Conservation (phyloP, 2,113 vertebrate species). For the Xenotilapia flavipinnis region DNA sequence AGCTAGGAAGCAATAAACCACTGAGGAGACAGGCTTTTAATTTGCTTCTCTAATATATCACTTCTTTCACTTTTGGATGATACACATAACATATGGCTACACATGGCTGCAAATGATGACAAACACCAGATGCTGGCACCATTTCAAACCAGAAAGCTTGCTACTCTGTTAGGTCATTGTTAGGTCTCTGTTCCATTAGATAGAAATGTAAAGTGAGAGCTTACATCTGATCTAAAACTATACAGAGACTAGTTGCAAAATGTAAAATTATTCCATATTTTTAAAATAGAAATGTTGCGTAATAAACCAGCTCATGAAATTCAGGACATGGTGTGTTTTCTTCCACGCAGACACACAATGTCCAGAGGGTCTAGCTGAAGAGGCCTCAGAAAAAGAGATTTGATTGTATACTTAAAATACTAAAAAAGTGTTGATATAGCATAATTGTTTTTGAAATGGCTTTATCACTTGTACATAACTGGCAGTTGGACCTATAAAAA, state of each 20-base stretch:
- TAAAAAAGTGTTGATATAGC: neutral
- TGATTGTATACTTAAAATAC: neutral
- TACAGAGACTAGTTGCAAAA: neutral
- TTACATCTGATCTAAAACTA: neutral
- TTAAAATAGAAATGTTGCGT: neutral
- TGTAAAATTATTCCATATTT: neutral
- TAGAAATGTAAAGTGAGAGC: neutral
- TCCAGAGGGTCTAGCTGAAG: neutral
- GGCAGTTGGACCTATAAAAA: neutral
- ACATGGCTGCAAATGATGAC: neutral
- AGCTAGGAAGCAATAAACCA: fast-evolving
- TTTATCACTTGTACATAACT: neutral
- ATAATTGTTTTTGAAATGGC: neutral
- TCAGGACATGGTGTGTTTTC: neutral
- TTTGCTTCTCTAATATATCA: neutral
- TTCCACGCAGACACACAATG: neutral
- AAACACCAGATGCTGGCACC: neutral
- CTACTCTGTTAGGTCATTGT: neutral
- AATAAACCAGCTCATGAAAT: neutral
- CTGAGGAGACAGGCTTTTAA: fast-evolving
- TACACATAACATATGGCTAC: neutral
- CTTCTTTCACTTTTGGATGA: neutral
- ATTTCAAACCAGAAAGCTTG: neutral
- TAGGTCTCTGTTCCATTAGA: neutral
- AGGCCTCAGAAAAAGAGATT: neutral